Percentiles rank a stretch among this genome's conserved stretches.
Conservation (phyloP, 2,113 vertebrate species). For the human (Homo sapiens) region GRCh38 chrX:90924001-90924500, state of each 20-base stretch:
- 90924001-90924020: neutral
- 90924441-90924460: neutral
- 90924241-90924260: neutral
- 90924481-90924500: neutral
- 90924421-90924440: neutral
- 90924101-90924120: neutral
- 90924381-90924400: neutral
- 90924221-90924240: neutral
- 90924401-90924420: neutral
- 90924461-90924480: neutral
- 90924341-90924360: neutral
- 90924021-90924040: constrained; percentile 2
- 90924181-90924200: neutral
- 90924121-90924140: neutral
- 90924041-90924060: neutral
- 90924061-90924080: neutral
- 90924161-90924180: neutral
- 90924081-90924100: neutral
- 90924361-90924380: neutral
- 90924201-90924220: neutral
- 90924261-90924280: neutral
- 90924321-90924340: neutral
- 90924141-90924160: neutral
- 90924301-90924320: neutral
- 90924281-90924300: neutral